Percentiles rank a stretch among this genome's conserved stretches.
Evolutionary conservation across 2,113 vertebrate species (phyloP).

Genomic region (human (Homo sapiens)): GRCh38 chrX:11836501-11837000

Average conservation of each 20-base stretch:
- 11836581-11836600: neutral
- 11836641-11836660: conserved; percentile 2
- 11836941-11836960: neutral
- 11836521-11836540: neutral
- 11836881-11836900: neutral
- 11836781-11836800: conserved; percentile 10
- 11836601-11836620: neutral
- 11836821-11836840: neutral
- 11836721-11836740: neutral
- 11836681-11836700: neutral
- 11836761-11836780: neutral
- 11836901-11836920: neutral
- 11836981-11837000: neutral
- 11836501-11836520: neutral
- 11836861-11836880: conserved; percentile 31
- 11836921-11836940: neutral
- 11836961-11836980: neutral
- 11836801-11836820: neutral
- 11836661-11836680: neutral
- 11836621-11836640: neutral
- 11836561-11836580: neutral
- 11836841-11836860: neutral
- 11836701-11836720: neutral
- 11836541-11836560: neutral
- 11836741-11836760: neutral